Percentiles rank a stretch among this genome's conserved stretches.
These are phyloP conservation scores for Habrosyne pyritoides DNA, from an alignment of 2,888 invertebrate species.

Conservation along the genomic window DNA sequence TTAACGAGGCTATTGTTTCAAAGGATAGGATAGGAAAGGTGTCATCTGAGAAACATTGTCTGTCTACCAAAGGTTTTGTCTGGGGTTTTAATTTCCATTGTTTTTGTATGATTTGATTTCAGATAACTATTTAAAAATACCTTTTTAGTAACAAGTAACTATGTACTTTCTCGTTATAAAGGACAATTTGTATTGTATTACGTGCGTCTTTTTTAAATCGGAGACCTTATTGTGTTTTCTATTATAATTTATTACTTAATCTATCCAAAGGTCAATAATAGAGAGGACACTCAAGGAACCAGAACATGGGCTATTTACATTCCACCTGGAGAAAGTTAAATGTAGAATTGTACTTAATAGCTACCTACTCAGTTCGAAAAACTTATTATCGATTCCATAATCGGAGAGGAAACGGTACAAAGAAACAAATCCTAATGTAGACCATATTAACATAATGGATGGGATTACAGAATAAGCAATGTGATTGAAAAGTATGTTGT, in stretches of 20 bases:
- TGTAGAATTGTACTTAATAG: constrained; percentile 30
- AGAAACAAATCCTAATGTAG: constrained; percentile 47
- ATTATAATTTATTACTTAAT: no score
- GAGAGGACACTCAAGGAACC: constrained; percentile 35
- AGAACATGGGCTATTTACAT: constrained; percentile 50
- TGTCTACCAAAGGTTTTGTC: constrained; percentile 58
- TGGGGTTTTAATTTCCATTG: constrained; percentile 42
- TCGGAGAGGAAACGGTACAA: constrained; percentile 43
- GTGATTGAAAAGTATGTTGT: constrained; percentile 37
- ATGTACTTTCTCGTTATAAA: no score
- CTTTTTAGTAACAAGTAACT: no score
- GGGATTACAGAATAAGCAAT: constrained; percentile 31
- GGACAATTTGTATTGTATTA: no score
- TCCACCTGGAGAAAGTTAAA: constrained; percentile 53
- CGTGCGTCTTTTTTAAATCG: no score
- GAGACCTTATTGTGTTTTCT: no score
- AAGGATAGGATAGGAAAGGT: constrained; percentile 51
- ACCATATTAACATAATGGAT: constrained; percentile 47
- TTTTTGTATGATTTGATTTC: constrained; percentile 35
- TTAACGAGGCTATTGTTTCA: constrained; percentile 73
- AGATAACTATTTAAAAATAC: background rate
- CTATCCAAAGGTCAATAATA: constrained; percentile 14
- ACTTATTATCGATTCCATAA: constrained; percentile 45
- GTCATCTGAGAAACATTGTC: constrained; percentile 70
- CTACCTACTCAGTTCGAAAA: constrained; percentile 30